phyloP scores from a whole-genome alignment of 2,113 vertebrate genomes.

The Gorsachius goisagi region DNA sequence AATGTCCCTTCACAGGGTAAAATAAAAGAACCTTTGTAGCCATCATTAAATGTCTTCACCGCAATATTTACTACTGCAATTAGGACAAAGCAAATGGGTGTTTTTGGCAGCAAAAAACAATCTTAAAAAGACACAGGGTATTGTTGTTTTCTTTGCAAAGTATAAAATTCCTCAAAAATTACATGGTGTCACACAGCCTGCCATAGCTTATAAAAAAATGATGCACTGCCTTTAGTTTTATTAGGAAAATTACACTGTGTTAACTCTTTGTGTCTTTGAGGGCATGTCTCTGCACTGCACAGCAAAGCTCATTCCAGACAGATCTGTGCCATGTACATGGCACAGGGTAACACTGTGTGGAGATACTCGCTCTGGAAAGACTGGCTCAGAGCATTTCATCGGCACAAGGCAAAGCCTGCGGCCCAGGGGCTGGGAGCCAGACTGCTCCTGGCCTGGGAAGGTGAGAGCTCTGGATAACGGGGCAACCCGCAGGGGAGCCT shows the following conservation, averaged over 20 bases:
- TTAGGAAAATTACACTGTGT: slow-evolving; percentile 76
- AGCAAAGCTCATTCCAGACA: background rate
- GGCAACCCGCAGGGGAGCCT: background rate
- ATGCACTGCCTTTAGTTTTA: slow-evolving; percentile 73
- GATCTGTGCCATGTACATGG: background rate
- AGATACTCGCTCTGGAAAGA: background rate
- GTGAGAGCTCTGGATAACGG: background rate
- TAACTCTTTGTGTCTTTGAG: slow-evolving; percentile 73
- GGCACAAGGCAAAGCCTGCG: background rate
- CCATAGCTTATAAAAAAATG: slow-evolving; percentile 72
- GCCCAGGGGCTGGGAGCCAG: background rate
- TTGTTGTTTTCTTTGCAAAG: slow-evolving; percentile 76
- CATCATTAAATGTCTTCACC: slow-evolving; percentile 52
- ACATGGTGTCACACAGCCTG: slow-evolving; percentile 77
- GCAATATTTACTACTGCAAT: slow-evolving; percentile 73
- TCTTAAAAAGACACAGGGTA: slow-evolving; percentile 70
- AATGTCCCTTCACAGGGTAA: slow-evolving; percentile 38
- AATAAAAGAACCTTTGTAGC: slow-evolving; percentile 72
- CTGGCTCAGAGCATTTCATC: background rate
- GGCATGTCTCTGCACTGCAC: background rate
- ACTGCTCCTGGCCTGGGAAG: background rate
- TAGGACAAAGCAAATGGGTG: slow-evolving; percentile 71
- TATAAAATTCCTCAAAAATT: slow-evolving; percentile 79
- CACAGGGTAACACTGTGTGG: background rate
- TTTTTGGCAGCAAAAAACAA: slow-evolving; percentile 65